These are phyloP conservation scores for Diacarnus erythraeanus DNA, from an alignment of 37 sponge, comb jelly and placozoan genomes.

Conservation along the genomic window DNA sequence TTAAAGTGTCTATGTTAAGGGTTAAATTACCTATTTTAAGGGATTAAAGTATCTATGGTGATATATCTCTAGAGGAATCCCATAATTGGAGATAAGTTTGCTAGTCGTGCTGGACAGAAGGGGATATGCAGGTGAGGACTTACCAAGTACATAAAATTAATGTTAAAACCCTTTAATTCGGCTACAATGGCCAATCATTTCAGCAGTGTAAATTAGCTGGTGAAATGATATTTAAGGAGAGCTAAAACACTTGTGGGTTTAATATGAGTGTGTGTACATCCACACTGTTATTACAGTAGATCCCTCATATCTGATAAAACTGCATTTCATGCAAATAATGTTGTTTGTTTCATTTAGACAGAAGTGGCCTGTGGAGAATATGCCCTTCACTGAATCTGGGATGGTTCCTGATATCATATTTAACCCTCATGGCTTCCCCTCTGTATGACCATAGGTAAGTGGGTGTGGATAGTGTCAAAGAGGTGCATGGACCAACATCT, in stretches of 20 bases:
- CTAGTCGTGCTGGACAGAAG: conserved; percentile 99
- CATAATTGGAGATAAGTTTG: conserved; percentile 97
- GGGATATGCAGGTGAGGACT: conserved; percentile 82
- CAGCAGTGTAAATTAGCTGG: too few species aligned
- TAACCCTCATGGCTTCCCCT: conserved; percentile 99
- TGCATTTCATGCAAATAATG: neutral
- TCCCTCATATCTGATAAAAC: neutral
- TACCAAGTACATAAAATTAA: neutral
- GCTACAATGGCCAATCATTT: too few species aligned
- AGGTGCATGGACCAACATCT: too few species aligned
- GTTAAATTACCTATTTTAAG: too few species aligned
- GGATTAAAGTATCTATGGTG: too few species aligned
- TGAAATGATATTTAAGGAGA: too few species aligned
- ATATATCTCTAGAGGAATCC: conserved; percentile 72
- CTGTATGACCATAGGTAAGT: conserved; percentile 97
- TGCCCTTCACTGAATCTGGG: conserved; percentile 97
- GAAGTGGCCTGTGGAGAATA: conserved; percentile 92
- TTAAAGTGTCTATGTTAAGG: too few species aligned
- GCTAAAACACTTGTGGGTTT: too few species aligned
- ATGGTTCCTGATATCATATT: conserved; percentile 98
- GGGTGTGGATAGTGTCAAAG: too few species aligned
- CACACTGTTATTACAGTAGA: neutral
- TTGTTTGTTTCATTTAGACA: too few species aligned
- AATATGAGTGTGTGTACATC: neutral
- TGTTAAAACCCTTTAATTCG: too few species aligned